phyloP scores from a whole-genome alignment of 2,888 invertebrate species.

The Campoletis raptor region DNA sequence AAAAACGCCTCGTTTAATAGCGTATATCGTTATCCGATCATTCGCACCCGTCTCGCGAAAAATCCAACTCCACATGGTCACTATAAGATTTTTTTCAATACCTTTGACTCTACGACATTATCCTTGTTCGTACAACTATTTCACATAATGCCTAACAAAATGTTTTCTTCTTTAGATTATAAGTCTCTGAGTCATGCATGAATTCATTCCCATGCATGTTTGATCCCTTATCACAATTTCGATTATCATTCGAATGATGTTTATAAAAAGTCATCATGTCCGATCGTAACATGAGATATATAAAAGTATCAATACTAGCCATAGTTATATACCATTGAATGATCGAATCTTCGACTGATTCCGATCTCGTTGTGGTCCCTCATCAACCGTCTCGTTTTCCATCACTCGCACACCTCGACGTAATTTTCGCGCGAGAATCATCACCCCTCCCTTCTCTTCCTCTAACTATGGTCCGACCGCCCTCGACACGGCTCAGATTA shows the following conservation, averaged over 20 bases:
- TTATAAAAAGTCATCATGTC: not conserved
- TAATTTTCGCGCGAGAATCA: conserved; percentile 67
- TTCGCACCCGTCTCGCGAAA: conserved; percentile 29
- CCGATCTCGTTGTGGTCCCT: conserved; percentile 46
- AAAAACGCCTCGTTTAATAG: conserved; percentile 53
- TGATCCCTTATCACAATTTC: not conserved
- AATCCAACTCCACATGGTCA: not conserved
- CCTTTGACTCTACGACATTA: not conserved
- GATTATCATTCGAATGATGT: conserved; percentile 7
- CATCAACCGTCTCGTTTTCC: conserved; percentile 56
- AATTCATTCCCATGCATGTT: conserved; percentile 7
- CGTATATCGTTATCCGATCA: conserved; percentile 42
- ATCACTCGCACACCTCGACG: conserved; percentile 65
- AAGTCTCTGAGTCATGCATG: not conserved
- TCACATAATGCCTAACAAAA: not conserved
- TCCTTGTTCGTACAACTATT: not conserved
- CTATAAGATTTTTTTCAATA: not conserved
- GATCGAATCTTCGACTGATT: conserved; percentile 34
- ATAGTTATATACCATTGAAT: not conserved
- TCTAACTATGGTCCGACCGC: conserved; percentile 59
- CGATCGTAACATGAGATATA: conserved; percentile 12
- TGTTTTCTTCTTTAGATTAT: not conserved
- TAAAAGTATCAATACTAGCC: not conserved
- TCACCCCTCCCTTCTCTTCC: conserved; percentile 59
- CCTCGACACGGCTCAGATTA: conserved; percentile 69